Evolutionary conservation across 2,797 vertebrate genomes (phyloP), one percentile per base, ranked within the genome.

Genomic region (Sebastes aleutianus): DNA sequence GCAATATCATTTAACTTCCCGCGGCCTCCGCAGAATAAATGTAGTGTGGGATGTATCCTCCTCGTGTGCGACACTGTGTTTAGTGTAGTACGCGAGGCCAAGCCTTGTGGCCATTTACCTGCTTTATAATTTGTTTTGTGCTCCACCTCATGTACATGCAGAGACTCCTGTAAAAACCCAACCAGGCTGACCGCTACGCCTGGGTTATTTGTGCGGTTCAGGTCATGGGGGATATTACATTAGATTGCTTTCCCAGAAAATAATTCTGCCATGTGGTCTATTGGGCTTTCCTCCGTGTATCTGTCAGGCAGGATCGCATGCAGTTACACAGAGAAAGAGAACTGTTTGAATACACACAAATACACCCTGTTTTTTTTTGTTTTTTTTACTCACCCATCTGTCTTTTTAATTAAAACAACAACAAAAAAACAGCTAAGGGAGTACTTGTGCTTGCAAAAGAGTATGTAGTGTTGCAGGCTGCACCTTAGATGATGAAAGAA

Each of bases 191-290:
- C 90, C 94, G 88, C 90, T 83, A 89, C 87, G 83, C 71, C 85
- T 92, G 88, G 91, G 88, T 91, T 94, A 91, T 94, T 95, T 95
- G 80, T 95, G 85, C 85, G 76, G 85, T 84, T 87, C 56, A 67
- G 81, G 90, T 82, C 91, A 92, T 94, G 89, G 88, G 85, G 95
- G 94, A 95, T 93, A 90, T 93, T 95, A 89, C 89, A 93, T 95
- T 94, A 91, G 95, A 96, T 96, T 96, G 94, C 87, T 92, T 94
- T 96, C 87, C 91, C 74, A 50, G 85, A 89, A 95, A 95, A 95
- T 95, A 92, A 90, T 95, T 96, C 91, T 84, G 84, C 89, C 78
- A 70, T 79, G 92, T 84, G 89, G 83, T 93, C 93, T 92, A 80
- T 85, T 92, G 92, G 91, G 78, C 88, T 62, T 92, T 92, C 78